Evolutionary conservation across 2,113 vertebrate genomes (phyloP).

Genomic region (Micromys minutus): DNA sequence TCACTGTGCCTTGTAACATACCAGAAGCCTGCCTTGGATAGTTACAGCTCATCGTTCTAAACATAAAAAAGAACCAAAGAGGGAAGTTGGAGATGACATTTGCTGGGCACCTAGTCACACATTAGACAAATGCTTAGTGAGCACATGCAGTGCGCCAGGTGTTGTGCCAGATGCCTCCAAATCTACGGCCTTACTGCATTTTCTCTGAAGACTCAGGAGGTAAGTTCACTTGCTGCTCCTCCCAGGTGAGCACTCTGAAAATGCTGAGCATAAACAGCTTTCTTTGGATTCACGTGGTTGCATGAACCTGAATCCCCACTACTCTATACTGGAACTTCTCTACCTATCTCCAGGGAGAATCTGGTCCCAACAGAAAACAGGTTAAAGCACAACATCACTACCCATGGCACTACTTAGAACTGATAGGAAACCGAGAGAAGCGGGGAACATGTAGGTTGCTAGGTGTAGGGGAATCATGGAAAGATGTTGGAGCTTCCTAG

Average conservation of each 20-base stretch:
- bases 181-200: neutral
- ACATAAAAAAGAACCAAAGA: neutral
- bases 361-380: neutral
- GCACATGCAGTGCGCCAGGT: neutral
- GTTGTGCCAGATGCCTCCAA: neutral
- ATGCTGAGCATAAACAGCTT: neutral
- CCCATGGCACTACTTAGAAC: neutral
- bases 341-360: neutral
- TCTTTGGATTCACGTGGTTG: neutral
- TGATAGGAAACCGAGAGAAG: no score
- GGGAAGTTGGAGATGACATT: neutral
- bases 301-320: neutral
- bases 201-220: neutral
- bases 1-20: neutral
- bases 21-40: neutral
- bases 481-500: neutral
- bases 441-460: neutral
- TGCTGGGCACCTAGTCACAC: neutral
- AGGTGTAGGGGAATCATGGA: neutral
- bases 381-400: neutral
- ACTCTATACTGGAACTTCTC: neutral
- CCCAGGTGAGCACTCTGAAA: neutral
- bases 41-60: neutral
- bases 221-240: conserved; percentile 31
- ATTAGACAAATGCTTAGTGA: neutral